Evolutionary conservation across 2,888 invertebrate species (phyloP), one percentile per base, ranked within the genome.

Genomic region (Diploptera punctata): DNA sequence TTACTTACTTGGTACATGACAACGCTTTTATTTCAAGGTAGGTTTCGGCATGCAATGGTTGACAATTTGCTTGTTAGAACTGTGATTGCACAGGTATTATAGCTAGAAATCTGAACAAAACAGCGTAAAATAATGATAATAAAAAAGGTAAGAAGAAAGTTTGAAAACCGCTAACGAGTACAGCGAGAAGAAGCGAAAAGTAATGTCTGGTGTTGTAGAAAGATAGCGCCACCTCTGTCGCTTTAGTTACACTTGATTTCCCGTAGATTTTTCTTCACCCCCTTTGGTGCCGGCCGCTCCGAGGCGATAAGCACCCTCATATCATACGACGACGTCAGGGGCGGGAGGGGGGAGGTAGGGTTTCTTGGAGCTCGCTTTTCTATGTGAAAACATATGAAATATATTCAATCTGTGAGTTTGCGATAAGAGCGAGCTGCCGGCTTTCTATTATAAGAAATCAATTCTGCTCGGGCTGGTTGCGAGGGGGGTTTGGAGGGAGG

Each of bases 331-430:
- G 52, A 76, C 76, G 33, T 33, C 33, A 33, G 52, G 70, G 52
- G 71, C 70, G 73, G 76, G 76, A 67, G 74, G 75, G 77, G 47
- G 75, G 75, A 75, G 75, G 79, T 77, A 77, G 78, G 78, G 76
- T 75, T 76, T 75, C 77, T 77, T 76, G 77, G 78, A 77, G 78
- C 77, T 77, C 76, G 57, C 57, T 77, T 78, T 81, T 80, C 81
- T 81, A 73, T 83, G 82, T 83, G 83, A 82, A 83, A 83, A 83
- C 83, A 87, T 87, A 87, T 88, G 88, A 88, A 88, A 88, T 88
- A 88, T 88, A 88, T 89, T 89, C 88, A 88, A 89, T 89, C 88
- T 89, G 88, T 85, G 85, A 84, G 83, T 83, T 79, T 77, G 83
- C 83, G 90, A 90, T 90, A 90, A 89, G 87, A 79, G 77, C 78